phyloP scores from a whole-genome alignment of 1,140 invertebrate species.

The Pemphigus obesinymphae region DNA sequence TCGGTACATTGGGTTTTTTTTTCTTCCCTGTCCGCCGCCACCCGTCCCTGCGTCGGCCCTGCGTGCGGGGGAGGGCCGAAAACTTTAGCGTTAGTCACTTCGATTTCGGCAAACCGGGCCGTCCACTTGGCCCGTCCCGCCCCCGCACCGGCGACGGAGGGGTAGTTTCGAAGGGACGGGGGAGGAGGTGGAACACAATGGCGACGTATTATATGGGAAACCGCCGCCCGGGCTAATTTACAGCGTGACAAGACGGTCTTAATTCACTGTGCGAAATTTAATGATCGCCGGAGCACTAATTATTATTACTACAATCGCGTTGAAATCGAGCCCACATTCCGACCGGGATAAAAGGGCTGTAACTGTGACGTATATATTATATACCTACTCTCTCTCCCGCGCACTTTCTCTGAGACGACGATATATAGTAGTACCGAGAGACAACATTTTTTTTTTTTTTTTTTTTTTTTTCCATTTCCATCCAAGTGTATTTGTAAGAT shows the following conservation, averaged over 20 bases:
- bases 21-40: neutral
- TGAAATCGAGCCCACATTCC: neutral
- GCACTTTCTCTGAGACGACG: neutral
- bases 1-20: slow-evolving; percentile 31
- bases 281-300: slow-evolving; percentile 6
- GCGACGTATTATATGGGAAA: neutral
- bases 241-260: neutral
- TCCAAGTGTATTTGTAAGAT: too few species aligned
- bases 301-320: slow-evolving; percentile 12
- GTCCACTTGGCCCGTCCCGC: neutral
- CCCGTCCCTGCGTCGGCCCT: neutral
- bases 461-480: too few species aligned
- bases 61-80: neutral
- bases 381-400: neutral
- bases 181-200: neutral
- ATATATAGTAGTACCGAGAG: too few species aligned
- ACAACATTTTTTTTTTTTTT: too few species aligned
- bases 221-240: slow-evolving; percentile 20
- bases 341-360: neutral
- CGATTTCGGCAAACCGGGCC: slow-evolving; percentile 9
- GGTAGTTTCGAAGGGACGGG: neutral
- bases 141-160: neutral
- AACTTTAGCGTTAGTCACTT: slow-evolving; percentile 37
- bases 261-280: slow-evolving; percentile 10
- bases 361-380: neutral